Evolutionary conservation across 2,888 invertebrate species (phyloP).

Genomic region (Callinectes sapidus): DNA sequence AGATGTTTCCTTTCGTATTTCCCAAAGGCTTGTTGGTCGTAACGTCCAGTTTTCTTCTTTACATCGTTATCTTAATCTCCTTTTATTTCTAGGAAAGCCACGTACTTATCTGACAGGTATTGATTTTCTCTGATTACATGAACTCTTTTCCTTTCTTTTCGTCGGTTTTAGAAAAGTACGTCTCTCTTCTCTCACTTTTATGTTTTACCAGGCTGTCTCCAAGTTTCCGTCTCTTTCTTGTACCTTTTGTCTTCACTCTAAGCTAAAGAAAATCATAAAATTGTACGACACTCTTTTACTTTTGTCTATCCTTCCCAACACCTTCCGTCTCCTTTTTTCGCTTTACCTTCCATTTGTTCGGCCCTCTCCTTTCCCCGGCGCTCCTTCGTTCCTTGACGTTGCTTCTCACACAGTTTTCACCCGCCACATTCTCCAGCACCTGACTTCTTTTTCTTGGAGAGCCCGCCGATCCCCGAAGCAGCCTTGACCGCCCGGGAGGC

Average conservation of each 20-base stretch:
- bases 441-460: no score
- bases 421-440: no score
- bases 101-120: no score
- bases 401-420: not conserved
- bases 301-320: not conserved
- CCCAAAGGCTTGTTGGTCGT: no score
- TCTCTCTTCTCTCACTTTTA: not conserved
- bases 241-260: not conserved
- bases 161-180: no score
- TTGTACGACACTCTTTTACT: not conserved
- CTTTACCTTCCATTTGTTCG: not conserved
- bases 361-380: not conserved
- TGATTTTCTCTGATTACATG: not conserved
- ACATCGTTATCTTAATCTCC: not conserved
- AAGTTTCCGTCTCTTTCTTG: not conserved
- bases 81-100: not conserved
- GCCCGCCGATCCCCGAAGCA: no score
- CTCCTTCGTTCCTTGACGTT: not conserved
- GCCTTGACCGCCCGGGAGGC: no score
- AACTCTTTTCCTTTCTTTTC: not conserved
- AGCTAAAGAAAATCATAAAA: not conserved
- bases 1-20: no score
- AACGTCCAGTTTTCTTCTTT: no score
- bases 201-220: not conserved
- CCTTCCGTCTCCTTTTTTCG: not conserved